These are phyloP conservation scores for Nipponia nippon DNA, from an alignment of 2,113 vertebrate genomes.

Conservation along the genomic window DNA sequence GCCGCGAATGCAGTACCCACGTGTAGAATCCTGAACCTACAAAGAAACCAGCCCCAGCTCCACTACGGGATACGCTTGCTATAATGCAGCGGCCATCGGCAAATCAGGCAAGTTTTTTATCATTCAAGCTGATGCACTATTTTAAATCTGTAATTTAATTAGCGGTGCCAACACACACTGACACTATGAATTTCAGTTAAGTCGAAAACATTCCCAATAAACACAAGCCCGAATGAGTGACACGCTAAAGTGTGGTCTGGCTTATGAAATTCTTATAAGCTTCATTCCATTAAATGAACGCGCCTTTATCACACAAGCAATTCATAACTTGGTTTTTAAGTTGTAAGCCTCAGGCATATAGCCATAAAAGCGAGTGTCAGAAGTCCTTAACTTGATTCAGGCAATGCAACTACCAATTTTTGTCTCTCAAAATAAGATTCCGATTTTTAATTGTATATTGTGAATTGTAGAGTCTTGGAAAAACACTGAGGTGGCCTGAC, in stretches of 20 bases:
- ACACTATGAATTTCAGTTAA: fast-evolving
- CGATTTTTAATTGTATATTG: not conserved
- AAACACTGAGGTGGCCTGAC: not conserved
- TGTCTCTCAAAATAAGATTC: not conserved
- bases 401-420: fast-evolving
- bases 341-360: not conserved
- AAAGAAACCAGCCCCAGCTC: not conserved
- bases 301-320: not conserved
- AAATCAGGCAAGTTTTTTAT: too few relatives aligned
- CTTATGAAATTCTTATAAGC: not conserved
- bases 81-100: fast-evolving
- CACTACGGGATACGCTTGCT: fast-evolving
- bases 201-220: not conserved
- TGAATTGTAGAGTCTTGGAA: not conserved
- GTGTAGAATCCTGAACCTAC: fast-evolving
- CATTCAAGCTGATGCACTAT: not conserved
- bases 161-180: not conserved
- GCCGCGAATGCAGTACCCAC: fast-evolving
- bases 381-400: not conserved
- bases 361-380: not conserved
- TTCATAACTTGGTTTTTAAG: not conserved
- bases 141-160: not conserved
- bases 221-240: not conserved
- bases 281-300: not conserved
- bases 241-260: fast-evolving